These are phyloP conservation scores for Acipenser oxyrinchus DNA, from an alignment of 2,797 vertebrate species.

Conservation along the genomic window DNA sequence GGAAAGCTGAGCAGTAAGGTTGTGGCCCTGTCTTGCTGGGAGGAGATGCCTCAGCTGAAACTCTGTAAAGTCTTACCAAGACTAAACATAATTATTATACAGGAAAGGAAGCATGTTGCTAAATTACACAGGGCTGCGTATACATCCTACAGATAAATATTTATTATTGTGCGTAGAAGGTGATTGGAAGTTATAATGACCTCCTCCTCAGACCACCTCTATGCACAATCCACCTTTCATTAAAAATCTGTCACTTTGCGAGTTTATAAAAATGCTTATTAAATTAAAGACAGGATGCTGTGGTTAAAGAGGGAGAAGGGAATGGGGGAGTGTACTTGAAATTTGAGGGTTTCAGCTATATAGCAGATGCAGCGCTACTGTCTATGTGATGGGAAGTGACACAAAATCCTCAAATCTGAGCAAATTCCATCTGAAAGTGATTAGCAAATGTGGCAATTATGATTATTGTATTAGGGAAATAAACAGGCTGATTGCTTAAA, in stretches of 20 bases:
- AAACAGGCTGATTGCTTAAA: slow-evolving; percentile 52
- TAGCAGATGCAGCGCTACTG: slow-evolving; percentile 48
- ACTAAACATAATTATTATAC: slow-evolving; percentile 70
- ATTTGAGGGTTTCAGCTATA: slow-evolving; percentile 2
- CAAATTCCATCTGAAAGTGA: slow-evolving; percentile 50
- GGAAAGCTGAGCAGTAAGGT: no score
- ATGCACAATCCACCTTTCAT: slow-evolving; percentile 67
- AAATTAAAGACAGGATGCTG: not conserved
- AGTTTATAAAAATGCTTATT: slow-evolving; percentile 6
- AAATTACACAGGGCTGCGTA: slow-evolving; percentile 51
- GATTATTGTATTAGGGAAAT: slow-evolving; percentile 67
- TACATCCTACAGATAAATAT: slow-evolving; percentile 57
- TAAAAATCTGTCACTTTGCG: slow-evolving; percentile 33
- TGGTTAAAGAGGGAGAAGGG: not conserved
- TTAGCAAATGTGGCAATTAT: slow-evolving; percentile 67
- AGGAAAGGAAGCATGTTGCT: slow-evolving; percentile 63
- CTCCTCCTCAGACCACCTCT: slow-evolving; percentile 57
- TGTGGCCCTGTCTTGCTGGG: no score
- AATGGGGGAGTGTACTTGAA: not conserved
- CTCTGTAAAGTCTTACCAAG: slow-evolving; percentile 31
- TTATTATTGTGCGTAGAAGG: slow-evolving; percentile 41
- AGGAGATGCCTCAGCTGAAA: no score
- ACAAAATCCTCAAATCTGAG: not conserved
- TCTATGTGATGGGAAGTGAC: not conserved
- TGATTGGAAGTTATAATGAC: slow-evolving; percentile 20